Evolutionary conservation across 2,113 vertebrate genomes (phyloP).

Genomic region (Cairina moschata): DNA sequence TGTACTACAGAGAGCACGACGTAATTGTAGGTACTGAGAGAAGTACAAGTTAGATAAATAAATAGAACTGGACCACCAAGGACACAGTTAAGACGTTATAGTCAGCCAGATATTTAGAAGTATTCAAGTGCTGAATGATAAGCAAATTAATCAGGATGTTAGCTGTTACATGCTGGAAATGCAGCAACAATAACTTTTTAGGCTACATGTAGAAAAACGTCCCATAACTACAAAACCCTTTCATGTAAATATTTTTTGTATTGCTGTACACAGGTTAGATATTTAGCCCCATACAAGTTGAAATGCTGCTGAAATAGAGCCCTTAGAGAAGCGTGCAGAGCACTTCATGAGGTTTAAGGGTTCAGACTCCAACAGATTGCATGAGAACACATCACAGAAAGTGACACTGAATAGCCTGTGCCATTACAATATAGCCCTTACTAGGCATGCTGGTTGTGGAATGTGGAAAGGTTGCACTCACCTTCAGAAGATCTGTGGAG

Average conservation of each 20-base stretch:
- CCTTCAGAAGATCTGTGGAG: slow-evolving; percentile 76
- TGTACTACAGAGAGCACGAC: not conserved
- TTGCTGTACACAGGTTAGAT: not conserved
- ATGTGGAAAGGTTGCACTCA: slow-evolving; percentile 26
- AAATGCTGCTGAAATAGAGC: not conserved
- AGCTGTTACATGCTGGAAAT: not conserved
- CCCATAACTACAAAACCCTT: not conserved
- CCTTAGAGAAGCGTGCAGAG: not conserved
- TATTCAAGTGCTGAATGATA: not conserved
- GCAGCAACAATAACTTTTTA: not conserved
- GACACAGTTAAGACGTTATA: not conserved
- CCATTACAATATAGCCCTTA: not conserved
- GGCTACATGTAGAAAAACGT: not conserved
- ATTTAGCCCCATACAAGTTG: not conserved
- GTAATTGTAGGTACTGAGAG: not conserved
- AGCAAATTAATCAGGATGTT: not conserved
- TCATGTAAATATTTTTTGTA: not conserved
- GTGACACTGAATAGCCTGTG: not conserved
- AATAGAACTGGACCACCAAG: not conserved
- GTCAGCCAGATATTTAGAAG: not conserved
- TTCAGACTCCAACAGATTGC: not conserved
- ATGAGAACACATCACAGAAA: not conserved
- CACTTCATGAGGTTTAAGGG: not conserved
- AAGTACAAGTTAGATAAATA: not conserved
- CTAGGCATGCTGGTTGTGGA: not conserved